Conservation (phyloP, 2,797 vertebrate species). For the Macropus fuliginosus region DNA sequence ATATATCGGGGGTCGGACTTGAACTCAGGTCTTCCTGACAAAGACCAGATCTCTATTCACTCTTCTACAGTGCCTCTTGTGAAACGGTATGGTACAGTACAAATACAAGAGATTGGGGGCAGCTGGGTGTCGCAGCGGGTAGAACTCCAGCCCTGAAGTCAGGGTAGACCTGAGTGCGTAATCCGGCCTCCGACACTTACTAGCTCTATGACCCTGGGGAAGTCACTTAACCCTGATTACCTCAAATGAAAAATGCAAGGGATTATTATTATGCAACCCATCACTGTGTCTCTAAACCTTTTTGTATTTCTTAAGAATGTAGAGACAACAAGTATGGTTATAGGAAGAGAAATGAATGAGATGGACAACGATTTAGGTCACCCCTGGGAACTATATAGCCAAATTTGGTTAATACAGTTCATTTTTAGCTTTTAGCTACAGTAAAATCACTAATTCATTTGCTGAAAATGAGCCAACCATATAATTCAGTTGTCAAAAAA, state of each 20-base stretch:
- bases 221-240: neutral
- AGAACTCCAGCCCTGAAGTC: neutral
- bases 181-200: neutral
- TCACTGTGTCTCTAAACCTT: neutral
- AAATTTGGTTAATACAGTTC: neutral
- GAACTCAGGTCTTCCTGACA: neutral
- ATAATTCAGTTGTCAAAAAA: neutral
- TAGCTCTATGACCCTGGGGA: neutral
- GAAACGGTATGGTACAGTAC: neutral
- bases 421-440: neutral
- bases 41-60: neutral
- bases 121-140: neutral
- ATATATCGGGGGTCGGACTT: neutral
- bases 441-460: neutral
- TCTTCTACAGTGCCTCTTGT: neutral
- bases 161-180: neutral
- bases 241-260: neutral
- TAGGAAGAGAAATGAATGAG: neutral
- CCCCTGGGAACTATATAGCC: neutral
- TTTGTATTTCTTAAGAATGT: neutral
- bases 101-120: neutral
- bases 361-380: neutral
- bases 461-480: neutral
- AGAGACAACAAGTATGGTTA: neutral
- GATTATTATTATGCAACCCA: neutral